Percentiles rank a stretch among this genome's conserved stretches.
These are phyloP conservation scores for Drosophila nebulosa DNA, from an alignment of 1,140 invertebrate species.

Conservation along the genomic window DNA sequence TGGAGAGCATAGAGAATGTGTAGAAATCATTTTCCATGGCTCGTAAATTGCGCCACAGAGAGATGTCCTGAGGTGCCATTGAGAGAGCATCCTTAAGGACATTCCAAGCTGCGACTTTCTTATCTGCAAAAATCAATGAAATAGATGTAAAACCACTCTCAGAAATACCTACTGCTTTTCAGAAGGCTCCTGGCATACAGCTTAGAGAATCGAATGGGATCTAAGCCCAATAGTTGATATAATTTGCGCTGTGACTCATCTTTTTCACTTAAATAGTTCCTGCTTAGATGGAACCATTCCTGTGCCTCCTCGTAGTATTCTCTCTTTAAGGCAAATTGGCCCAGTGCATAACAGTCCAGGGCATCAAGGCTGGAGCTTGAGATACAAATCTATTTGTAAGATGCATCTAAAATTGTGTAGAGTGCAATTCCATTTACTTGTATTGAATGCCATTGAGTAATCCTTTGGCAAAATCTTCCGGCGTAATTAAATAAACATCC, in stretches of 20 bases:
- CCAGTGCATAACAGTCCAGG: neutral
- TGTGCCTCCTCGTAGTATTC: neutral
- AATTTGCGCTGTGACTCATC: neutral
- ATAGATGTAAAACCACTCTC: neutral
- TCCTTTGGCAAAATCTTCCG: neutral
- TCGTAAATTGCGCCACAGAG: neutral
- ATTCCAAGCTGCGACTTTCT: neutral
- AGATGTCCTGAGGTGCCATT: neutral
- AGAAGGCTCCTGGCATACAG: neutral
- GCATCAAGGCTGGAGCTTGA: neutral
- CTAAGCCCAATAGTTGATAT: neutral
- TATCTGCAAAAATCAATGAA: neutral
- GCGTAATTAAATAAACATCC: neutral
- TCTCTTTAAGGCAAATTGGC: neutral
- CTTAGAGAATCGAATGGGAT: neutral
- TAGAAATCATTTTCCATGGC: neutral
- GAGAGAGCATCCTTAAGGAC: neutral
- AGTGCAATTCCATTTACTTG: neutral
- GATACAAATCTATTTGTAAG: neutral
- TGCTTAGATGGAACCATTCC: neutral
- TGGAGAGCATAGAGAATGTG: too few relatives aligned
- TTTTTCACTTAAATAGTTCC: neutral
- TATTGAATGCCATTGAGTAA: conserved; percentile 13
- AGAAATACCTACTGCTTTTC: neutral
- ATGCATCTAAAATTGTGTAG: neutral